Conservation (phyloP, 2,888 invertebrate genomes). For the Metellina segmentata region DNA sequence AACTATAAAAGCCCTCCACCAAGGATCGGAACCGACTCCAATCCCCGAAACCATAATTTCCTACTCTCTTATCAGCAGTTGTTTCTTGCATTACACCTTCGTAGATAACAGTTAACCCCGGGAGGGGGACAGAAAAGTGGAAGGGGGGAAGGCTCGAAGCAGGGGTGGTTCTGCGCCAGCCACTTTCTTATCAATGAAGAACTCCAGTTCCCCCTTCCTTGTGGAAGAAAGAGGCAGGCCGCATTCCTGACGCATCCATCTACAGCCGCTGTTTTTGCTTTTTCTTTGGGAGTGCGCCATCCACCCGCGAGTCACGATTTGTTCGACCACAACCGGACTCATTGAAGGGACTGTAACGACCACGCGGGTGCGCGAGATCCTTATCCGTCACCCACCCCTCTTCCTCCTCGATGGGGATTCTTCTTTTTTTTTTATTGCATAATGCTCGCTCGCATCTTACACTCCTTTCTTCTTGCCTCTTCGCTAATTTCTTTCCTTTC, state of each 20-base stretch:
- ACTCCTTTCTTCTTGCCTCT: not conserved
- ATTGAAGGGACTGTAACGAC: conserved; percentile 39
- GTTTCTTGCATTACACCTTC: conserved; percentile 72
- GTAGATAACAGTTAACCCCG: conserved; percentile 64
- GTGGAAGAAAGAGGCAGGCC: conserved; percentile 15
- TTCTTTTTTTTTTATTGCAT: conserved; percentile 1
- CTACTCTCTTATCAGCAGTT: conserved; percentile 53
- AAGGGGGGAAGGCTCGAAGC: not conserved
- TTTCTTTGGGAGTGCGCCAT: conserved; percentile 9
- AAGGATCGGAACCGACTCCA: too few species aligned
- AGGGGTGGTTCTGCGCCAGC: conserved; percentile 13
- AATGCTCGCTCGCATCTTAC: not conserved
- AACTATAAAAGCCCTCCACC: too few species aligned
- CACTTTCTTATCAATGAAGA: conserved; percentile 71
- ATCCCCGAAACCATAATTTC: conserved; percentile 43
- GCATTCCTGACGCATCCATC: conserved; percentile 39
- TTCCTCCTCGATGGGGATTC: not conserved
- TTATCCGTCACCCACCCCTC: conserved; percentile 55
- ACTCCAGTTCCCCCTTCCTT: conserved; percentile 29
- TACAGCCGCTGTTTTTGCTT: not conserved
- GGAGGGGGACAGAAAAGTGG: conserved; percentile 3
- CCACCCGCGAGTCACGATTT: conserved; percentile 70
- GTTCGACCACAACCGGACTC: conserved; percentile 72
- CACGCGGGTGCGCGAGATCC: conserved; percentile 63
- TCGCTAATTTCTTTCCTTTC: not conserved